Evolutionary conservation across 2,113 vertebrate species (phyloP).

Genomic region (Centropristis striata): DNA sequence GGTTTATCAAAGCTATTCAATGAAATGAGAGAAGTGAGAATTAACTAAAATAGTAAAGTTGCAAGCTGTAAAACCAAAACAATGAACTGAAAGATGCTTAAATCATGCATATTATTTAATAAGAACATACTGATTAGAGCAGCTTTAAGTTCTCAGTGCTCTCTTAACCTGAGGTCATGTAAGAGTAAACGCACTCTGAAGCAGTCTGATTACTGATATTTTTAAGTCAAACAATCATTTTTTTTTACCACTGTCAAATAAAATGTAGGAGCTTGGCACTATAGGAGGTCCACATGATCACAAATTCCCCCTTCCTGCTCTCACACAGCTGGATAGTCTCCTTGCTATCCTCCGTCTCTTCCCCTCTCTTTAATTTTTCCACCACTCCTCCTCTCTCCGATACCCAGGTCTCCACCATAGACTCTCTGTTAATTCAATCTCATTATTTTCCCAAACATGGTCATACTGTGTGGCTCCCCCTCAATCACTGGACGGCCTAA

Average conservation of each 20-base stretch:
- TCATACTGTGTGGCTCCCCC: slow-evolving; percentile 38
- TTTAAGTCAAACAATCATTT: neutral
- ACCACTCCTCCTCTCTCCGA: slow-evolving; percentile 17
- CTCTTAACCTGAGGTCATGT: neutral
- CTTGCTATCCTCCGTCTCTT: slow-evolving; percentile 1
- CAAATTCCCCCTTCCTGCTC: slow-evolving; percentile 27
- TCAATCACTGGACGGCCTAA: slow-evolving; percentile 75
- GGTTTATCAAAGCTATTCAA: neutral
- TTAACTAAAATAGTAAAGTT: neutral
- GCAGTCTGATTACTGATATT: neutral
- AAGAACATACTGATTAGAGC: neutral
- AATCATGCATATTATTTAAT: no score
- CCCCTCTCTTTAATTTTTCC: slow-evolving; percentile 15
- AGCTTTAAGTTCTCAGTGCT: neutral
- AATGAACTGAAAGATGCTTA: neutral
- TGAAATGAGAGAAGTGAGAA: neutral
- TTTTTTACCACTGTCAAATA: neutral
- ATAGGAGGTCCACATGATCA: neutral
- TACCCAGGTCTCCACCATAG: slow-evolving; percentile 52
- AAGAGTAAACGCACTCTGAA: neutral
- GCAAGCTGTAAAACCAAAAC: neutral
- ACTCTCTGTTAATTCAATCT: slow-evolving; percentile 79
- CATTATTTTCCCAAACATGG: slow-evolving; percentile 78
- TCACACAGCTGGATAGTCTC: slow-evolving; percentile 3
- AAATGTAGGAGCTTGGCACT: neutral